These are phyloP conservation scores for Psettodes erumei DNA, from an alignment of 2,113 vertebrate species.

Conservation along the genomic window DNA sequence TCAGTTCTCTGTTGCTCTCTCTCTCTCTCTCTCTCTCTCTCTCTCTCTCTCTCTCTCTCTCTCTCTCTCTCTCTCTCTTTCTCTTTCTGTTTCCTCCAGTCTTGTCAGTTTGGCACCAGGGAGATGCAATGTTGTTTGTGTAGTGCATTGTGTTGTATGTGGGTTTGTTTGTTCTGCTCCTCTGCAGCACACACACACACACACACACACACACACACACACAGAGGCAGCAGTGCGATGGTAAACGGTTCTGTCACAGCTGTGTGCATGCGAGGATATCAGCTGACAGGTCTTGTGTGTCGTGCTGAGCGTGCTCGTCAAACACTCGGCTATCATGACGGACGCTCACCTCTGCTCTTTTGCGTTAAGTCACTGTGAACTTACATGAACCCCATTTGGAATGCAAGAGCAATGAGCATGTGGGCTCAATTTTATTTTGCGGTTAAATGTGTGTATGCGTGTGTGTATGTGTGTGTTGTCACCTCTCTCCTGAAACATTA, in stretches of 20 bases:
- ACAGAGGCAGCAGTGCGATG: slow-evolving; percentile 21
- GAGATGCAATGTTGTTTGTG: slow-evolving; percentile 59
- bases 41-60: slow-evolving; percentile 31
- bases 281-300: slow-evolving; percentile 42
- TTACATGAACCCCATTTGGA: slow-evolving; percentile 44
- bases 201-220: slow-evolving; percentile 17
- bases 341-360: slow-evolving; percentile 65
- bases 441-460: slow-evolving; percentile 3
- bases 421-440: slow-evolving; percentile 17
- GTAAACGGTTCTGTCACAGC: slow-evolving; percentile 38
- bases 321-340: slow-evolving; percentile 48
- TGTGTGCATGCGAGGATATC: slow-evolving; percentile 41
- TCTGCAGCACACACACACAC: slow-evolving; percentile 28
- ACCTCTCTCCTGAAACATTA: slow-evolving; percentile 71
- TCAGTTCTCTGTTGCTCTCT: slow-evolving; percentile 35
- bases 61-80: slow-evolving; percentile 36
- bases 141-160: slow-evolving; percentile 53
- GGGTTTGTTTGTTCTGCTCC: slow-evolving; percentile 60
- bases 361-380: slow-evolving; percentile 45
- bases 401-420: slow-evolving; percentile 28
- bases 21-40: slow-evolving; percentile 31
- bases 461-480: slow-evolving; percentile 47
- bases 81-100: slow-evolving; percentile 32
- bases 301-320: slow-evolving; percentile 49
- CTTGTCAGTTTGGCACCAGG: slow-evolving; percentile 54